phyloP scores from a whole-genome alignment of 2,888 invertebrate species.

The Erannis defoliaria region DNA sequence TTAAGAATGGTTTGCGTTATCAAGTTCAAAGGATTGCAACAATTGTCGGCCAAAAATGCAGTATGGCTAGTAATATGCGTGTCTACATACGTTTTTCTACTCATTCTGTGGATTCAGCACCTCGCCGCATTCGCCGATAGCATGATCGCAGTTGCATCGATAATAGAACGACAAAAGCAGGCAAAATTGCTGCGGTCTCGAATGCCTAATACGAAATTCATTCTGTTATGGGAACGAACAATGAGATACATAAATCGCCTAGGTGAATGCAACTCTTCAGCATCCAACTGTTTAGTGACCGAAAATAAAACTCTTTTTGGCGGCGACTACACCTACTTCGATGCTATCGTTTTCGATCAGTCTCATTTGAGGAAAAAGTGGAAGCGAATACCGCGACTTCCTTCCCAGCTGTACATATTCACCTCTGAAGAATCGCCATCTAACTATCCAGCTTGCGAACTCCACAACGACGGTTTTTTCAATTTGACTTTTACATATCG shows the following conservation, averaged over 20 bases:
- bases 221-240: slow-evolving; percentile 52
- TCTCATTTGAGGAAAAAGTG: slow-evolving; percentile 36
- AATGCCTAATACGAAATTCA: slow-evolving; percentile 44
- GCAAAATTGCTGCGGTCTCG: background rate
- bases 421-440: slow-evolving; percentile 58
- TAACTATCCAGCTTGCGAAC: slow-evolving; percentile 60
- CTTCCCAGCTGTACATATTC: slow-evolving; percentile 62
- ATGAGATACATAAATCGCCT: slow-evolving; percentile 20
- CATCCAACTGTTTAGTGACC: slow-evolving; percentile 58
- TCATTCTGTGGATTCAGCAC: slow-evolving; percentile 45
- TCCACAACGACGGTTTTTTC: slow-evolving; percentile 63
- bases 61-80: slow-evolving; percentile 41
- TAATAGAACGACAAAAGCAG: background rate
- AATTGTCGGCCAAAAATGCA: slow-evolving; percentile 47
- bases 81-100: slow-evolving; percentile 43
- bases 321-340: slow-evolving; percentile 52
- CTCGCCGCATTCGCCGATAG: slow-evolving; percentile 44
- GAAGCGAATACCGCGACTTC: slow-evolving; percentile 48
- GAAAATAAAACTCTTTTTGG: slow-evolving; percentile 50
- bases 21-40: slow-evolving; percentile 38
- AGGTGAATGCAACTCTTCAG: slow-evolving; percentile 46
- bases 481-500: slow-evolving; percentile 71
- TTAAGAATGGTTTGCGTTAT: slow-evolving; percentile 17
- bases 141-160: slow-evolving; percentile 21
- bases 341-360: slow-evolving; percentile 61